Conservation (phyloP, 2,888 invertebrate genomes). For the Perithous albicinctus region DNA sequence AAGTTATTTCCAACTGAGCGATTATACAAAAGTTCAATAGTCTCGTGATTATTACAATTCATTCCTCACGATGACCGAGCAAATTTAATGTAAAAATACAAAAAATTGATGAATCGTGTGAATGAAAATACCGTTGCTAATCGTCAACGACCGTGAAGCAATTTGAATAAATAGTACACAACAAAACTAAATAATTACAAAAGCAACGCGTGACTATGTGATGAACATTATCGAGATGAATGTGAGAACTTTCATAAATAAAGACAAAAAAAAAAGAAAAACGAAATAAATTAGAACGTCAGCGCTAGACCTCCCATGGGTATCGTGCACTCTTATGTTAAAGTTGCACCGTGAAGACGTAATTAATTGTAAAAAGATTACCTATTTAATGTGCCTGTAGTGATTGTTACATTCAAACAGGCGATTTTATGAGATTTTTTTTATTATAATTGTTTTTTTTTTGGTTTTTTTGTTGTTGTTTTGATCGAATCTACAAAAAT, state of each 20-base stretch:
- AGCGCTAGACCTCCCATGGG: constrained; percentile 66
- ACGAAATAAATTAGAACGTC: constrained; percentile 35
- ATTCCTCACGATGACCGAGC: constrained; percentile 10
- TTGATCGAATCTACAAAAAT: constrained; percentile 53
- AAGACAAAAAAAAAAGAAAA: too few species aligned
- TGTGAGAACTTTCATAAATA: constrained; percentile 24
- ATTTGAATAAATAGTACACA: neutral
- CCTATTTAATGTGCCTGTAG: constrained; percentile 72
- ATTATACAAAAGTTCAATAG: constrained; percentile 21
- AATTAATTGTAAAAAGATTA: constrained; percentile 77
- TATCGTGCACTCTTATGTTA: constrained; percentile 80
- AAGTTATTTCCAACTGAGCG: constrained; percentile 4
- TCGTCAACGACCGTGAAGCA: constrained; percentile 38
- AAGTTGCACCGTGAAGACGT: constrained; percentile 75
- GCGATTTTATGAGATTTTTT: constrained; percentile 57
- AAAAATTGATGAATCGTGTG: constrained; percentile 1
- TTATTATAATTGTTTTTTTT: constrained; percentile 27
- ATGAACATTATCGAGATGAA: constrained; percentile 22
- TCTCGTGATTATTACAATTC: neutral
- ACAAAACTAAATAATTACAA: constrained; percentile 2
- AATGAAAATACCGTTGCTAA: constrained; percentile 24
- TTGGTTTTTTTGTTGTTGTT: constrained; percentile 21
- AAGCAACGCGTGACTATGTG: constrained; percentile 13
- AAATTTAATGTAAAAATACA: constrained; percentile 1
- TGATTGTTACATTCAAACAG: constrained; percentile 73